Evolutionary conservation across 2,888 invertebrate genomes (phyloP).

Genomic region (Calephelis perditalis): DNA sequence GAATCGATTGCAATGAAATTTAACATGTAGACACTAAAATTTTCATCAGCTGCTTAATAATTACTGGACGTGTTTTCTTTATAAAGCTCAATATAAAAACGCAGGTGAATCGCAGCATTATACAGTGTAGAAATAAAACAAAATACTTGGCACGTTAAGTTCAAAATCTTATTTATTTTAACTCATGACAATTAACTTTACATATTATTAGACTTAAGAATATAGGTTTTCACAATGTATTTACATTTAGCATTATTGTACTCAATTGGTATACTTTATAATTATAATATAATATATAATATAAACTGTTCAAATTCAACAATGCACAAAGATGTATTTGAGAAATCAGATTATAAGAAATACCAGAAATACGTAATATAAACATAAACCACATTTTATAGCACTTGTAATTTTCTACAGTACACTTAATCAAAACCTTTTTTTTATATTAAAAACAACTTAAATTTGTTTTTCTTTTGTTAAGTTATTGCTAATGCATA

Average conservation of each 20-base stretch:
- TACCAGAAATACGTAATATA: background rate
- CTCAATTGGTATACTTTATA: conserved; percentile 66
- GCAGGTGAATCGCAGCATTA: too few species aligned
- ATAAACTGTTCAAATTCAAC: conserved; percentile 4
- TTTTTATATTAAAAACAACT: too few species aligned
- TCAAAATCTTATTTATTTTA: conserved; percentile 72
- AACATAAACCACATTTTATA: background rate
- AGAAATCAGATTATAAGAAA: too few species aligned
- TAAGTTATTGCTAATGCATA: too few species aligned
- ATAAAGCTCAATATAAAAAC: too few species aligned
- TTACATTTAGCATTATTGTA: conserved; percentile 72
- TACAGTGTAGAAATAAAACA: conserved; percentile 46
- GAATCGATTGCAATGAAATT: too few species aligned
- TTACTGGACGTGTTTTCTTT: too few species aligned
- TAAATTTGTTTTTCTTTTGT: too few species aligned
- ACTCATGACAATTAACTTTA: conserved; percentile 59
- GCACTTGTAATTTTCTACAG: too few species aligned
- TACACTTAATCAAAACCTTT: too few species aligned
- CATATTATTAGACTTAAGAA: conserved; percentile 45
- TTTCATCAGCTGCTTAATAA: too few species aligned
- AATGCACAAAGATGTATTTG: background rate
- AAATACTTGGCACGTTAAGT: conserved; percentile 70
- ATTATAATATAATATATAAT: conserved; percentile 28
- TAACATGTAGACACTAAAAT: too few species aligned
- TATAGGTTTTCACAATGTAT: conserved; percentile 60